Conservation (phyloP, 2,797 vertebrate species). For the Aldrovandia affinis region DNA sequence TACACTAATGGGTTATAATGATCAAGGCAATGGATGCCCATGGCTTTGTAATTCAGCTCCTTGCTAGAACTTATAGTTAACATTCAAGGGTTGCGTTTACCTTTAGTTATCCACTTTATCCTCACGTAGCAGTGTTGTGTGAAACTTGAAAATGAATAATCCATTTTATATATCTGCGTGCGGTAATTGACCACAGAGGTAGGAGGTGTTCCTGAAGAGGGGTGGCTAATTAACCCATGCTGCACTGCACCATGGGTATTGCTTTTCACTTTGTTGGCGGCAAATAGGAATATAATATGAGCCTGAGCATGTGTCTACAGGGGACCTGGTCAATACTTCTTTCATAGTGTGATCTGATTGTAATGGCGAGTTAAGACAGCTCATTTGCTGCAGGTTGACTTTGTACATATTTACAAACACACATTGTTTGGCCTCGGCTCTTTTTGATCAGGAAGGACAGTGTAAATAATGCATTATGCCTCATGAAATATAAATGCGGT, state of each 20-base stretch:
- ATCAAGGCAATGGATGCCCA: conserved; percentile 10
- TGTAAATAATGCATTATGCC: background rate
- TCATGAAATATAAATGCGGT: background rate
- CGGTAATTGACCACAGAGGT: conserved; percentile 16
- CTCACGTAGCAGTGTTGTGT: conserved; percentile 24
- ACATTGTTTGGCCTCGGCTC: background rate
- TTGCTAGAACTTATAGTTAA: conserved; percentile 22
- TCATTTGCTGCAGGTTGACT: background rate
- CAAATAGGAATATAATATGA: conserved; percentile 27
- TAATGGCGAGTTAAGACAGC: background rate
- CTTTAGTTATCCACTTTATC: conserved; percentile 26
- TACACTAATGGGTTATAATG: conserved; percentile 18
- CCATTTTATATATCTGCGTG: conserved; percentile 29
- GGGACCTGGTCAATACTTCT: no score
- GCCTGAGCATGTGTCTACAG: background rate
- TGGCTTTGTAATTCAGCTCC: conserved; percentile 20
- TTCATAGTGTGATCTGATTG: background rate
- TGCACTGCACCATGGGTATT: conserved; percentile 17
- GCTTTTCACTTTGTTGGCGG: conserved; percentile 29
- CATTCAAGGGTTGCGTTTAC: conserved; percentile 2
- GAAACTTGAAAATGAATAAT: conserved; percentile 39
- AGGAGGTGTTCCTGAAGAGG: conserved; percentile 20
- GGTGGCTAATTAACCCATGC: background rate
- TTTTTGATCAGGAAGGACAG: background rate
- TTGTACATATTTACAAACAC: background rate